Evolutionary conservation across 1,140 invertebrate genomes (phyloP), one percentile per base, ranked within the genome.

Genomic region (Sinella curviseta): DNA sequence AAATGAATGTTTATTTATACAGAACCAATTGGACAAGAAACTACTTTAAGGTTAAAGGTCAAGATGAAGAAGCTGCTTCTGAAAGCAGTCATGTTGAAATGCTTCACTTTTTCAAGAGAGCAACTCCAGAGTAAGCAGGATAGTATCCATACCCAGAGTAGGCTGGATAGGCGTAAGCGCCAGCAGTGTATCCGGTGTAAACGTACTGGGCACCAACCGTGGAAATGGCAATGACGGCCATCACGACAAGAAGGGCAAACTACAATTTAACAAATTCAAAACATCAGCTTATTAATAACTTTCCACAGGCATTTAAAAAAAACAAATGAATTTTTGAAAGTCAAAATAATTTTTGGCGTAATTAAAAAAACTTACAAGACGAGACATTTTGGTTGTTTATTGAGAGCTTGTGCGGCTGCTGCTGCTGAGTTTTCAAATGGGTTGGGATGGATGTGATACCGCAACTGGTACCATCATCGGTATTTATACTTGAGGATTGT

Each of bases 401-500:
- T 4, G 24, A 65, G 65, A 33, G 26, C 31, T 70, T 70, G 65
- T 14, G 31, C 31, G 31, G 65, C 65, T 70, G 65, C 31, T 70
- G 12, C 12, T 31, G 31, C 12, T 4, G 65, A 70, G n/a, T 48
- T 30, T 70, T 70, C 3, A 30, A 70, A 31, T 60, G 3, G 12
- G 4, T 70, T n/a, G n/a, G n/a, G 57, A 8, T 70, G 65, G 65
- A 70, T 70, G 8, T n/a, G n/a, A n/a, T n/a, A n/a, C n/a, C n/a
- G n/a, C n/a, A 70, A 70, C 65, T 70, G 65, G 31, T 70, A n/a
- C 2, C n/a, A 31, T 12, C 65, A 31, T 33, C 28, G 31, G 2
- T 70, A 70, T 70, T 70, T 70, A 70, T 70, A 70, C 65, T 30
- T 24, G 14, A 60, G 24, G n/a, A n/a, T n/a, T n/a, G n/a, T n/a